Evolutionary conservation across 2,113 vertebrate species (phyloP).

Genomic region (Paracanthobrama guichenoti): DNA sequence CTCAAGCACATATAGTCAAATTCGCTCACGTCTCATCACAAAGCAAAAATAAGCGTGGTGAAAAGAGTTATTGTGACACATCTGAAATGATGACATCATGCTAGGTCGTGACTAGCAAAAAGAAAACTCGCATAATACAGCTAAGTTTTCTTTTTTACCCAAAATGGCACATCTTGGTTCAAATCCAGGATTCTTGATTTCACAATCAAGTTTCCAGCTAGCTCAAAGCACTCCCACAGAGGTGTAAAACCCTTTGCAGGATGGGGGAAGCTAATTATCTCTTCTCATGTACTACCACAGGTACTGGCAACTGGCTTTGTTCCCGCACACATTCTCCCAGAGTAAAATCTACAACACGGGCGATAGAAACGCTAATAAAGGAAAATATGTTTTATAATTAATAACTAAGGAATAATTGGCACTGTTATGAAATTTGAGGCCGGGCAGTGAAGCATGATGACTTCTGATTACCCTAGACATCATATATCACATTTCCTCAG

Average conservation of each 20-base stretch:
- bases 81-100: slow-evolving; percentile 25
- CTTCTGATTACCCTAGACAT: slow-evolving; percentile 47
- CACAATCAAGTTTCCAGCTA: slow-evolving; percentile 22
- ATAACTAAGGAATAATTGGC: slow-evolving; percentile 39
- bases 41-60: slow-evolving; percentile 15
- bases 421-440: slow-evolving; percentile 32
- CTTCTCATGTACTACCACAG: not conserved
- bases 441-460: not conserved
- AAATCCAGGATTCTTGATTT: slow-evolving; percentile 1
- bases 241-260: slow-evolving; percentile 16
- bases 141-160: slow-evolving; percentile 5
- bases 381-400: slow-evolving; percentile 43
- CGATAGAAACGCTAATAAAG: slow-evolving; percentile 32
- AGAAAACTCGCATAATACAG: not conserved
- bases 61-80: slow-evolving; percentile 25
- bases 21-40: slow-evolving; percentile 7
- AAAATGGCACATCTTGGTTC: not conserved
- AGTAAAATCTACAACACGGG: slow-evolving; percentile 14
- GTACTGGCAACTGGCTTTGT: slow-evolving; percentile 2
- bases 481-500: slow-evolving; percentile 40
- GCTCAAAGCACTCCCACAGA: not conserved
- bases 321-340: not conserved
- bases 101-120: slow-evolving; percentile 17
- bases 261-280: slow-evolving; percentile 39
- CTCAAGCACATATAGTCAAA: slow-evolving; percentile 41